Evolutionary conservation across 2,888 invertebrate species (phyloP).

Genomic region (Tipula lateralis): DNA sequence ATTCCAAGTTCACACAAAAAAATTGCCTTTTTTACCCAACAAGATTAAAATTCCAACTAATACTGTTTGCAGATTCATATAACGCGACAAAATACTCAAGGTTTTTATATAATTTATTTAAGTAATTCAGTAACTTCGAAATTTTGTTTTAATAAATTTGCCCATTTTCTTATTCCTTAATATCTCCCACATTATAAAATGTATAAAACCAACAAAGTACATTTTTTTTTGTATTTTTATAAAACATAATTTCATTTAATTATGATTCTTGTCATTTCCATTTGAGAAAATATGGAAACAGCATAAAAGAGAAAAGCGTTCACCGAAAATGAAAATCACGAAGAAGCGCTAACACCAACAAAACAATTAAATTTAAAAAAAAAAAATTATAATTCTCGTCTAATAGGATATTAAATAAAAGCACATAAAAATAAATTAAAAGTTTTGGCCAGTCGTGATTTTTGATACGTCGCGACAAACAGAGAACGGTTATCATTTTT

Average conservation of each 20-base stretch:
- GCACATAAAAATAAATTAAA: not conserved
- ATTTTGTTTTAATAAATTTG: not conserved
- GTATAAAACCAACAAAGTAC: not conserved
- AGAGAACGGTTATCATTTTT: not conserved
- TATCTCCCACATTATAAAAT: not conserved
- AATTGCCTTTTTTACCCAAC: not conserved
- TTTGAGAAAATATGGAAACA: not conserved
- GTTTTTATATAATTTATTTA: not conserved
- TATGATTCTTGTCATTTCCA: slow-evolving; percentile 11
- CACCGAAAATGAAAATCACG: not conserved
- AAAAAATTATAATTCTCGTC: not conserved
- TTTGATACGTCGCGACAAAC: not conserved
- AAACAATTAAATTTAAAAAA: not conserved
- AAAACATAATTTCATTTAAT: not conserved
- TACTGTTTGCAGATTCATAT: not conserved
- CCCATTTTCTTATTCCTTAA: not conserved
- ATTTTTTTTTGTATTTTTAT: not conserved
- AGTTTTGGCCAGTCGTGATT: not conserved
- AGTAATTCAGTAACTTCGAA: not conserved
- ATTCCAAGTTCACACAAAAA: not conserved
- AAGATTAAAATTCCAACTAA: not conserved
- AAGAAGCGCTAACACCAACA: not conserved
- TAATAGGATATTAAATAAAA: not conserved
- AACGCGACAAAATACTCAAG: not conserved
- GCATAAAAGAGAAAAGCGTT: not conserved